These are phyloP conservation scores for Cryptops parisi DNA, from an alignment of 2,888 invertebrate genomes.

Conservation along the genomic window DNA sequence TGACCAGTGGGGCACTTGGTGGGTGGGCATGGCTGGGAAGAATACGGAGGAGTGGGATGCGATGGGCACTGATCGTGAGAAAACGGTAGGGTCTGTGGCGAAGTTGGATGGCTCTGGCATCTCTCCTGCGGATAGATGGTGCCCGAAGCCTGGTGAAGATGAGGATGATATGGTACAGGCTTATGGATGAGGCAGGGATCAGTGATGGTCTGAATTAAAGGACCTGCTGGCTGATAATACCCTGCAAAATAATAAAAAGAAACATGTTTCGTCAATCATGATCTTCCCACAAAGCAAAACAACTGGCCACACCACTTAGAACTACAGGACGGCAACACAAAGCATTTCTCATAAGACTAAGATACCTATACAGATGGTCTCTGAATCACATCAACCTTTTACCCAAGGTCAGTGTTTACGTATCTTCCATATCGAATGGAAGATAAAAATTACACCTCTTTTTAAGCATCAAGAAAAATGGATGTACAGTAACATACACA, in stretches of 20 bases:
- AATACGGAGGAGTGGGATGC: constrained; percentile 14
- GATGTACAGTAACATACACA: too few relatives aligned
- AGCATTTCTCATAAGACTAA: too few relatives aligned
- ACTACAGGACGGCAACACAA: too few relatives aligned
- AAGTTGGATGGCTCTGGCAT: constrained; percentile 9
- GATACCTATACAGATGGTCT: too few relatives aligned
- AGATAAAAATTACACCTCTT: too few relatives aligned
- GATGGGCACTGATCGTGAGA: constrained; percentile 11
- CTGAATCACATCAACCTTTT: too few relatives aligned
- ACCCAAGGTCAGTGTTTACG: too few relatives aligned
- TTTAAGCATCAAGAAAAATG: too few relatives aligned
- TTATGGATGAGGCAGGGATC: constrained; percentile 24
- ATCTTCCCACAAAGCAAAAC: too few relatives aligned
- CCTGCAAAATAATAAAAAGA: constrained; percentile 12
- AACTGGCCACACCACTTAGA: too few relatives aligned
- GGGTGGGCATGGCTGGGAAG: constrained; percentile 9
- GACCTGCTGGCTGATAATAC: constrained; percentile 74
- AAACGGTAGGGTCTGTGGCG: constrained; percentile 9
- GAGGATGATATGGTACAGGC: constrained; percentile 24
- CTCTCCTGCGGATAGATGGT: constrained; percentile 8
- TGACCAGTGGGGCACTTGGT: constrained; percentile 5
- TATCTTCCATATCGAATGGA: too few relatives aligned
- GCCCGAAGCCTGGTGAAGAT: constrained; percentile 10
- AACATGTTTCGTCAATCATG: too few relatives aligned
- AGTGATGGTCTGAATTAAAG: constrained; percentile 44